Base-by-base conservation (phyloP, 1,140 invertebrate species). In the Chlorops oryzae region DNA sequence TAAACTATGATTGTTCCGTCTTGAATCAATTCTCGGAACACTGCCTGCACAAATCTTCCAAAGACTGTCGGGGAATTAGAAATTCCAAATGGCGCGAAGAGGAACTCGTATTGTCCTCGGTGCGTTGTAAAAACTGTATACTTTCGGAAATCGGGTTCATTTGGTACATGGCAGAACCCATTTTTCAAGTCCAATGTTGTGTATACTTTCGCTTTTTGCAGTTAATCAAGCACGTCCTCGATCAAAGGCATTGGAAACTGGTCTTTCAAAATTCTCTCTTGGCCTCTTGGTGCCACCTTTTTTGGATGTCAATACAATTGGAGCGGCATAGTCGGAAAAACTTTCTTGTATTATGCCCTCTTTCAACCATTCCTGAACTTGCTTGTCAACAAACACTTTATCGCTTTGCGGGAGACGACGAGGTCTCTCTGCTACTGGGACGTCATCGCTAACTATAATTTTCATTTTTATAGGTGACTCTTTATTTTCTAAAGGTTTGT, bases 21-120 rank as follows among this genome's bases (percentile, higher is more conserved):
- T 6, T 39, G 17, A 21, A 47, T 28, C 10, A 51, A 22, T 9
- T 41, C 44, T 7, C 43, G 41, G 2, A 65, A 47, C 2, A 63
- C 52, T 23, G 41, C 43, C 12, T 70, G 65, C 17, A 75, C 72
- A 6, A 73, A 53, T 28, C 62, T 41, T 50, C 74, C 66, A 50
- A 77, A 77, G 5, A 65, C 60, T 7, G 62, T 47, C 0, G 74
- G 65, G 0, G 69, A 60, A 56, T 74, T 76, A 7, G 51, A 56
- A 2, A 78, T 50, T 18, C 75, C 75, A 56, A 75, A 77, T 18
- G 71, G 74, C 53, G 75, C 61, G 45, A 61, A 54, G 0, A 58
- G 45, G 50, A 61, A 78, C 44, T 75, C 73, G 49, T 75, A 79
- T 38, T 67, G 67, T 2, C 42, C 59, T 44, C 72, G 69, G 0